phyloP scores from a whole-genome alignment of 2,888 invertebrate genomes.

The Nebria brevicollis region DNA sequence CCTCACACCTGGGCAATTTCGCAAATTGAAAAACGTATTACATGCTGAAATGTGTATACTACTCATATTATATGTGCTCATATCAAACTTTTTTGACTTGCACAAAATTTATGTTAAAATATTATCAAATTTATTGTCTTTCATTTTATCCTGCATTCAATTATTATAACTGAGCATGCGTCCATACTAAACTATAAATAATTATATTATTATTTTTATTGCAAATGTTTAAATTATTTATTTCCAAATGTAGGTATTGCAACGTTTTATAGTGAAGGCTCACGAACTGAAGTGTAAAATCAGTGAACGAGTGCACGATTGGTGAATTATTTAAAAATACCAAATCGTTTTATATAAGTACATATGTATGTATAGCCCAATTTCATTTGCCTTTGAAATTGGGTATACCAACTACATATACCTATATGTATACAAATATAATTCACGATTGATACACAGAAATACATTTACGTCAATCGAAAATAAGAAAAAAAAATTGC shows the following conservation, averaged over 20 bases:
- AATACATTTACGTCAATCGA: background rate
- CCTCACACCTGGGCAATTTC: constrained; percentile 54
- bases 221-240: too few relatives aligned
- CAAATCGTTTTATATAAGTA: constrained; percentile 29
- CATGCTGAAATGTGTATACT: constrained; percentile 35
- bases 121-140: background rate
- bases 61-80: background rate
- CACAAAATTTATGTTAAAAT: background rate
- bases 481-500: background rate
- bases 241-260: too few relatives aligned
- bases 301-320: background rate
- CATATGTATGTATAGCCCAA: background rate
- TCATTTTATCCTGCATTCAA: background rate
- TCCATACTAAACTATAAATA: too few relatives aligned
- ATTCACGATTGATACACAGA: background rate
- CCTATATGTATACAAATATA: constrained; percentile 21
- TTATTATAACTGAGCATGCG: too few relatives aligned
- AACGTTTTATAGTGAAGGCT: too few relatives aligned
- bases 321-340: constrained; percentile 45
- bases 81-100: background rate
- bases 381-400: constrained; percentile 6
- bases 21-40: constrained; percentile 61
- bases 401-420: constrained; percentile 29
- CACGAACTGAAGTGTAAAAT: background rate
- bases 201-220: too few relatives aligned